Conservation (phyloP, 1,140 invertebrate species). For the Drosophila subobscura region DNA sequence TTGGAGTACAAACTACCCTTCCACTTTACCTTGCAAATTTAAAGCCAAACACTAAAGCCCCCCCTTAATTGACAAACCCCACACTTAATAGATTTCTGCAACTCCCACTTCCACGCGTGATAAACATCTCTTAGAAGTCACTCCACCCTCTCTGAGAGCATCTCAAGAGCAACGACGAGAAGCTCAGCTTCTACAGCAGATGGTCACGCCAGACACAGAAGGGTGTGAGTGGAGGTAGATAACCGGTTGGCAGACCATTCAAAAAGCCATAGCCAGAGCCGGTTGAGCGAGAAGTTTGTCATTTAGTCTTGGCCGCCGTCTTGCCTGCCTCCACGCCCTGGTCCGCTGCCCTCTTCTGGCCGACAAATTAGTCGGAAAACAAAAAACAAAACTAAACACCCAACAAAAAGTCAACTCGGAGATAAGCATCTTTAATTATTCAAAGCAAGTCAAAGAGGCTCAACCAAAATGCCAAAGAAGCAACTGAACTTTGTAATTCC, state of each 20-base stretch:
- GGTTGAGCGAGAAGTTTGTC: conserved; percentile 61
- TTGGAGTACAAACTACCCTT: no score
- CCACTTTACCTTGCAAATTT: no score
- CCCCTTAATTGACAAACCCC: no score
- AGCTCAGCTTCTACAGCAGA: conserved; percentile 10
- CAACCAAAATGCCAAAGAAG: conserved; percentile 62
- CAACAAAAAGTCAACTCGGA: conserved; percentile 40
- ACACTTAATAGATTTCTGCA: no score
- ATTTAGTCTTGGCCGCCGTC: conserved; percentile 7
- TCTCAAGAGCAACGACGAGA: no score
- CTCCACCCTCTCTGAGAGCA: no score
- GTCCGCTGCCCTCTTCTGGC: not conserved
- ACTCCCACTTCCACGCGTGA: no score
- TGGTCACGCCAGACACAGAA: conserved; percentile 13
- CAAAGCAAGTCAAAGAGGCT: conserved; percentile 62
- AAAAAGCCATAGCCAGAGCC: conserved; percentile 56
- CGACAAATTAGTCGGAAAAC: conserved; percentile 46
- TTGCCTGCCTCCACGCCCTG: conserved; percentile 1
- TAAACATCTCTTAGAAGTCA: no score
- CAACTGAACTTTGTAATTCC: conserved; percentile 37
- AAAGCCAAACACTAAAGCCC: no score
- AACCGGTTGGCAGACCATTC: conserved; percentile 52
- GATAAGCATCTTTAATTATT: conserved; percentile 77
- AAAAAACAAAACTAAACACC: no score
- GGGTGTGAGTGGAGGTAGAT: conserved; percentile 17